Conservation (phyloP, 2,113 vertebrate genomes). For the Chamaetylas fuelleborni region DNA sequence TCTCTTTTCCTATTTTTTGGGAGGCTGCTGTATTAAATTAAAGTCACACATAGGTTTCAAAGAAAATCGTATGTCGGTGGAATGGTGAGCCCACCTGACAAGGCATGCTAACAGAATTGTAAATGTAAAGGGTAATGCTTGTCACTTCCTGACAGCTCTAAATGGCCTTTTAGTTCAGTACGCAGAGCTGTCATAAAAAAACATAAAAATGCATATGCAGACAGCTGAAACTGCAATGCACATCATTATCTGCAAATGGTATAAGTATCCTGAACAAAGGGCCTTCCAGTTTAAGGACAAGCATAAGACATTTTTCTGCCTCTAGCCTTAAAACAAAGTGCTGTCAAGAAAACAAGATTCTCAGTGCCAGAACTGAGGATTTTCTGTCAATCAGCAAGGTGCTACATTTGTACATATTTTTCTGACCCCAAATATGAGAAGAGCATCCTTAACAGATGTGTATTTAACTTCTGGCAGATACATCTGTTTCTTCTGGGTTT, state of each 20-base stretch:
- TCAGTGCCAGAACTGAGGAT: constrained; percentile 85
- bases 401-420: constrained; percentile 83
- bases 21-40: constrained; percentile 95
- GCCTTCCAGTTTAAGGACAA: constrained; percentile 82
- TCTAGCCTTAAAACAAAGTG: constrained; percentile 86
- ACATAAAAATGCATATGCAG: constrained; percentile 86
- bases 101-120: constrained; percentile 90
- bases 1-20: constrained; percentile 74
- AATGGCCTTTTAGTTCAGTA: constrained; percentile 96
- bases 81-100: constrained; percentile 85
- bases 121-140: constrained; percentile 95
- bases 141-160: constrained; percentile 96
- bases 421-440: constrained; percentile 81
- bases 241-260: constrained; percentile 89
- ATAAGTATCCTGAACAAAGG: constrained; percentile 84
- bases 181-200: constrained; percentile 88
- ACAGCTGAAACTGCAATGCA: constrained; percentile 86
- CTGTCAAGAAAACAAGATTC: constrained; percentile 90
- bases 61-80: constrained; percentile 82
- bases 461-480: constrained; percentile 82
- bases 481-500: constrained; percentile 74
- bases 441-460: constrained; percentile 81
- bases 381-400: constrained; percentile 82
- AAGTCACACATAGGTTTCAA: constrained; percentile 87
- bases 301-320: constrained; percentile 82